These are phyloP conservation scores for Ornithorhynchus anatinus DNA, from an alignment of 2,113 vertebrate genomes.

Conservation along the genomic window DNA sequence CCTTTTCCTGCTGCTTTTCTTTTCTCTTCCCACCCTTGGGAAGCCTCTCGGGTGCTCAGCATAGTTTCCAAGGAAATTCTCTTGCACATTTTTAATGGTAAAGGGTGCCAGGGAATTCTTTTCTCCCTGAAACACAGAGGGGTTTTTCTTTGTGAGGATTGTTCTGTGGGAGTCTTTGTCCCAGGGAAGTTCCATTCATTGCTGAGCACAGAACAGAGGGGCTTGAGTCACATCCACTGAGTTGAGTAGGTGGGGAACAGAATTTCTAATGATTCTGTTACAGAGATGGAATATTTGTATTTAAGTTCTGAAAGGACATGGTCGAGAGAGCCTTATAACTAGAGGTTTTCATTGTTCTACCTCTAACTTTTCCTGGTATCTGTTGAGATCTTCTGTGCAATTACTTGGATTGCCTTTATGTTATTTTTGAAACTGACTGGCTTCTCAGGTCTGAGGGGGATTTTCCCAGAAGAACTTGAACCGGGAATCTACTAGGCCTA, in stretches of 20 bases:
- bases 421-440: no score
- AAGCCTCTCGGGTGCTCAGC: conserved; percentile 28
- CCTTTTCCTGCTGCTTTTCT: conserved; percentile 5
- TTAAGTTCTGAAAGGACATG: background rate
- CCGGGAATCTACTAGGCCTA: no score
- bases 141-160: conserved; percentile 59
- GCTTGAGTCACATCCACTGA: conserved; percentile 49
- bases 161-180: conserved; percentile 62
- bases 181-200: conserved; percentile 60
- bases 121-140: conserved; percentile 36
- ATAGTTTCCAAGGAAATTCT: conserved; percentile 61
- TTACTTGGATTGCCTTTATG: no score
- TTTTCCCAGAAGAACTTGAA: no score
- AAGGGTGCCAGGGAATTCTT: conserved; percentile 61
- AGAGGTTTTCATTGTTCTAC: background rate
- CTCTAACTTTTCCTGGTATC: background rate
- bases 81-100: conserved; percentile 67
- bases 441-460: no score
- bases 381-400: background rate
- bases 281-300: background rate
- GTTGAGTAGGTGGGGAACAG: conserved; percentile 63
- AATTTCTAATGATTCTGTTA: conserved; percentile 46
- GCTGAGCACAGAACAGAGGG: conserved; percentile 51
- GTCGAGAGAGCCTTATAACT: no score
- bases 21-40: conserved; percentile 24